Evolutionary conservation across 2,797 vertebrate species (phyloP).

Genomic region (Rhinichthys osculus): DNA sequence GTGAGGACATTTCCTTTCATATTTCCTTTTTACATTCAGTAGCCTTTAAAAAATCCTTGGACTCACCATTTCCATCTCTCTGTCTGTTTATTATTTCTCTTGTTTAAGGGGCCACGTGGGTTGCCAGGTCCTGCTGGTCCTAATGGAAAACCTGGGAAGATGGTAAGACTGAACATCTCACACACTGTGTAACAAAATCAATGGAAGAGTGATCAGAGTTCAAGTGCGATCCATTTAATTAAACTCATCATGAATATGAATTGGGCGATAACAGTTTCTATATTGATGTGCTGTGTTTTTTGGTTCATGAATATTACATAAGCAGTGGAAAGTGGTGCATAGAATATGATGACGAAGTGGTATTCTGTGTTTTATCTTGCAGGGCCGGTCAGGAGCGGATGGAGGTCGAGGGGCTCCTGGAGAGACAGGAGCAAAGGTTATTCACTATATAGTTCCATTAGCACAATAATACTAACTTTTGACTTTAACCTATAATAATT

Average conservation of each 20-base stretch:
- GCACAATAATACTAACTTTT: neutral
- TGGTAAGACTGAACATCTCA: conserved; percentile 75
- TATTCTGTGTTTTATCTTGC: conserved; percentile 49
- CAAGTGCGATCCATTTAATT: conserved; percentile 35
- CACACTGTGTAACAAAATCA: conserved; percentile 15
- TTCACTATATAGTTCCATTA: neutral
- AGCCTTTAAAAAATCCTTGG: conserved; percentile 35
- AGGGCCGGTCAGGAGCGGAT: conserved; percentile 87
- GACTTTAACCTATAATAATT: neutral
- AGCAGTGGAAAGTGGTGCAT: neutral
- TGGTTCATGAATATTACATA: conserved; percentile 44
- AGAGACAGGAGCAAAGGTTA: conserved; percentile 88
- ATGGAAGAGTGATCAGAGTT: conserved; percentile 37
- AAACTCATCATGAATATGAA: conserved; percentile 39
- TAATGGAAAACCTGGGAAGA: conserved; percentile 84
- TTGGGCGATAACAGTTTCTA: conserved; percentile 22
- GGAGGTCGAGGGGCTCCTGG: conserved; percentile 89
- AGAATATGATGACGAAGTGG: conserved; percentile 1
- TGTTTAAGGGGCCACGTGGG: conserved; percentile 83
- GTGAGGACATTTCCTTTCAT: conserved; percentile 67
- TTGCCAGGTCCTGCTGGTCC: conserved; percentile 79
- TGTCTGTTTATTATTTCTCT: conserved; percentile 29
- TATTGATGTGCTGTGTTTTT: conserved; percentile 23
- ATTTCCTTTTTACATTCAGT: neutral
- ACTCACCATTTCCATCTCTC: conserved; percentile 36